Base-by-base conservation (phyloP, 2,888 invertebrate genomes). In the Lepidochrysops patricia region DNA sequence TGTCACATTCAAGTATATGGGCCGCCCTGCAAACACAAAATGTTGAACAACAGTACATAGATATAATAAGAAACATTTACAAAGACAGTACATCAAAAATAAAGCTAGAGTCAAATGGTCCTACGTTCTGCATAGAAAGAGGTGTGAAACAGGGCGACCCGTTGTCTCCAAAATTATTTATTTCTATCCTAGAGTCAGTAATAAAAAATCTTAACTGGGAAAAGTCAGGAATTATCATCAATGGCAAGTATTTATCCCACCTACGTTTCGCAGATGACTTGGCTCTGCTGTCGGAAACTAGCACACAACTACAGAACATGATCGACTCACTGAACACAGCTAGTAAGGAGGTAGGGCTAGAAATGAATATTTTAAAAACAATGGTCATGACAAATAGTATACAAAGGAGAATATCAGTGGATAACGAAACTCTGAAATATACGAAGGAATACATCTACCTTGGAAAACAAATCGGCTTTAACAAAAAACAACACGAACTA, bases 401-500 rank as follows among this genome's bases (percentile, higher is more conserved):
- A 26, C 3, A 64, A 1, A 60, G 49, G 57, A 54, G 13, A 48
- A 63, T 61, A 60, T 25, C 54, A 7, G 59, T 66, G 7, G 63
- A 64, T 3, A 60, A 43, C 15, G 48, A 58, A 59, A 60, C n/a
- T n/a, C n/a, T n/a, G n/a, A n/a, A n/a, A n/a, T n/a, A n/a, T n/a
- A n/a, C n/a, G n/a, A n/a, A n/a, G n/a, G 7, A 52, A 37, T 63
- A 65, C 13, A 60, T 64, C 1, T 66, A 66, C 49, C 57, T 62
- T 13, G 63, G 63, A 12, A 67, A 67, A 63, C 59, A 61, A 65
- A 61, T 65, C 15, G 25, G 57, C 35, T 63, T 67, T n/a, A n/a
- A n/a, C n/a, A n/a, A n/a, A n/a, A n/a, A n/a, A n/a, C n/a, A n/a
- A n/a, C n/a, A n/a, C n/a, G 27, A 32, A 66, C 34, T 58, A 57